phyloP scores from a whole-genome alignment of 2,797 vertebrate species.

The Cossypha caffra region DNA sequence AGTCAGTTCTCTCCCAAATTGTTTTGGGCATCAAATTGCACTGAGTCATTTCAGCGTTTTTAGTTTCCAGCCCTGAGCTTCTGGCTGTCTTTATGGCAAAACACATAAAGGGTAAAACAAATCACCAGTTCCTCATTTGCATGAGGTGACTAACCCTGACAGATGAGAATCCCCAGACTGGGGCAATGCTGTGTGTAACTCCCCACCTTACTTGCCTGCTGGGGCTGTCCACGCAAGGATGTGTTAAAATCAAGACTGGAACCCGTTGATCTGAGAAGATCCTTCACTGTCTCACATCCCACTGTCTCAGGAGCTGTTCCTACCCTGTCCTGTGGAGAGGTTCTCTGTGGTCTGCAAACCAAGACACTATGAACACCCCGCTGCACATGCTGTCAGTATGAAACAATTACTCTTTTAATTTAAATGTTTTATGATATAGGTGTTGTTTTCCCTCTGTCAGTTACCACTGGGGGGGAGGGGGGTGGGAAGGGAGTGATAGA shows the following conservation, averaged over 20 bases:
- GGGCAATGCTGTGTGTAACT: background rate
- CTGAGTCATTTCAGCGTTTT: background rate
- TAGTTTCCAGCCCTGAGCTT: background rate
- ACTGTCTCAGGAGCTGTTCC: background rate
- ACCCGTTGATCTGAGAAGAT: background rate
- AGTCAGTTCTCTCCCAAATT: background rate
- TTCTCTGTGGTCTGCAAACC: slow-evolving; percentile 5
- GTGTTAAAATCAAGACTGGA: slow-evolving; percentile 12
- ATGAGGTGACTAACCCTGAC: background rate
- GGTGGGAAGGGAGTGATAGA: background rate
- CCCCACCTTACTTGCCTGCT: background rate
- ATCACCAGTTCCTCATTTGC: background rate
- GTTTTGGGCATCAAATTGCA: background rate
- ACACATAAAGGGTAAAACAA: background rate
- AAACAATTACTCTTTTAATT: slow-evolving; percentile 54
- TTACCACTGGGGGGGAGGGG: background rate
- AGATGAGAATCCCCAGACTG: background rate
- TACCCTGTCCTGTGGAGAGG: background rate
- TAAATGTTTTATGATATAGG: slow-evolving; percentile 50
- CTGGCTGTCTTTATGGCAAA: background rate
- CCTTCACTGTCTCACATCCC: background rate
- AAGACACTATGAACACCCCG: slow-evolving; percentile 20
- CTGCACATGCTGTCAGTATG: slow-evolving; percentile 24
- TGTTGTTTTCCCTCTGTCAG: slow-evolving; percentile 47
- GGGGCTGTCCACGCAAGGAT: background rate